A percentile compares a stretch with the other conserved stretches of the same genome.
Conservation (phyloP, 1,140 invertebrate species). For the Drosophila nasuta region DNA sequence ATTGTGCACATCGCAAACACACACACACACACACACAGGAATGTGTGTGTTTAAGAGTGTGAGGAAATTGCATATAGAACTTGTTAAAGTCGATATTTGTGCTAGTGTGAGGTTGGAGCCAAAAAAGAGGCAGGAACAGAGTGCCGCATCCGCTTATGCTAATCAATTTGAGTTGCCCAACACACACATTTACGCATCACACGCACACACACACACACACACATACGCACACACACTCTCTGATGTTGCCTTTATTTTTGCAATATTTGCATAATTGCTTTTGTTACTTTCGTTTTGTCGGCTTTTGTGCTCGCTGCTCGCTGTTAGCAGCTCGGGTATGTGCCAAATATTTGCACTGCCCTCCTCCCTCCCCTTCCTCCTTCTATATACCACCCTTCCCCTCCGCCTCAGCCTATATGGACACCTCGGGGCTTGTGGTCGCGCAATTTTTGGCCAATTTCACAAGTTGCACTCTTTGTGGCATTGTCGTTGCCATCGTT, state of each 20-base stretch:
- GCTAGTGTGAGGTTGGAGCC: slow-evolving; percentile 6
- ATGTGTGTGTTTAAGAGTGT: slow-evolving; percentile 15
- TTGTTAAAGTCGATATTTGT: slow-evolving; percentile 29
- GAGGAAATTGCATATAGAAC: slow-evolving; percentile 43
- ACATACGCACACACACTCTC: slow-evolving; percentile 19
- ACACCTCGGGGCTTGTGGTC: slow-evolving; percentile 37
- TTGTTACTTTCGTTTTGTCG: slow-evolving; percentile 66
- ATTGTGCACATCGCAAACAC: slow-evolving; percentile 52
- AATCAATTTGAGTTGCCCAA: slow-evolving; percentile 60
- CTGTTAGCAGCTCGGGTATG: slow-evolving; percentile 22
- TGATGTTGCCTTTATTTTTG: slow-evolving; percentile 62
- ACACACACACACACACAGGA: slow-evolving; percentile 16
- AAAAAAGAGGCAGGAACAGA: slow-evolving; percentile 39
- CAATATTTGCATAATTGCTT: slow-evolving; percentile 74
- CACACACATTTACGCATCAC: slow-evolving; percentile 17
- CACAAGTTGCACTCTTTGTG: slow-evolving; percentile 52
- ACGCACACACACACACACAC: slow-evolving; percentile 12
- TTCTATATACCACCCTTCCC: neutral
- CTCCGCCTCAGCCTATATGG: slow-evolving; percentile 7
- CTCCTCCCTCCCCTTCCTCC: neutral
- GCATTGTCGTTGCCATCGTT: neutral
- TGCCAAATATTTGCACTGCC: slow-evolving; percentile 62
- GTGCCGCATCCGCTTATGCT: slow-evolving; percentile 58
- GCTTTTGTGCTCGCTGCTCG: slow-evolving; percentile 37
- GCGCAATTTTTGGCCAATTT: slow-evolving; percentile 65